Conservation (phyloP, 1,140 invertebrate species). For the Periplaneta americana region DNA sequence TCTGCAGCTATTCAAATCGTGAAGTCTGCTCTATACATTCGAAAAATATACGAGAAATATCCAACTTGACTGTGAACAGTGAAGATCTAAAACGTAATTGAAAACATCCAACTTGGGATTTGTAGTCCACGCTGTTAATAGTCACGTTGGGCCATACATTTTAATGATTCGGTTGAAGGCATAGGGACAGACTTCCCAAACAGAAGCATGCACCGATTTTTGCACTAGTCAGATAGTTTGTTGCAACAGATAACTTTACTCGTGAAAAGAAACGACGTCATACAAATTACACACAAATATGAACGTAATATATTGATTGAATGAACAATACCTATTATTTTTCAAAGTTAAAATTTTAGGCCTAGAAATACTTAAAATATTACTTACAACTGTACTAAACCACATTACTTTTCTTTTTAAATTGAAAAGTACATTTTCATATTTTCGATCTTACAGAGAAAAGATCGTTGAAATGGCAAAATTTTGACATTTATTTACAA, state of each 20-base stretch:
- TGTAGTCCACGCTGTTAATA: no score
- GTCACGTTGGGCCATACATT: no score
- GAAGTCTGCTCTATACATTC: no score
- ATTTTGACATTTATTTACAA: constrained; percentile 1
- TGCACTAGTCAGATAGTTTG: background rate
- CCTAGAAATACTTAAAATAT: background rate
- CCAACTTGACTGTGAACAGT: no score
- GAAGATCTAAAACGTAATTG: no score
- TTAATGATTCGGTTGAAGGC: no score
- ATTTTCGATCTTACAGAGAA: background rate
- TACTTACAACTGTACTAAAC: background rate
- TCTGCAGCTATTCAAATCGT: no score
- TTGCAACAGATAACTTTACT: background rate
- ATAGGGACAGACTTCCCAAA: no score
- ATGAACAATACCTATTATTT: background rate
- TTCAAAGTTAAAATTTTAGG: background rate
- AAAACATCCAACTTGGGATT: no score
- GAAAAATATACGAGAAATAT: no score
- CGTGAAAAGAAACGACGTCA: background rate
- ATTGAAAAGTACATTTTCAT: background rate
- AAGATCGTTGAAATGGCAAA: background rate
- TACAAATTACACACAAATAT: background rate
- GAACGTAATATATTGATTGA: background rate
- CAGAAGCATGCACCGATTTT: no score
- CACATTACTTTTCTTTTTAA: background rate